Conservation (phyloP, 2,797 vertebrate species). For the Avahi laniger region DNA sequence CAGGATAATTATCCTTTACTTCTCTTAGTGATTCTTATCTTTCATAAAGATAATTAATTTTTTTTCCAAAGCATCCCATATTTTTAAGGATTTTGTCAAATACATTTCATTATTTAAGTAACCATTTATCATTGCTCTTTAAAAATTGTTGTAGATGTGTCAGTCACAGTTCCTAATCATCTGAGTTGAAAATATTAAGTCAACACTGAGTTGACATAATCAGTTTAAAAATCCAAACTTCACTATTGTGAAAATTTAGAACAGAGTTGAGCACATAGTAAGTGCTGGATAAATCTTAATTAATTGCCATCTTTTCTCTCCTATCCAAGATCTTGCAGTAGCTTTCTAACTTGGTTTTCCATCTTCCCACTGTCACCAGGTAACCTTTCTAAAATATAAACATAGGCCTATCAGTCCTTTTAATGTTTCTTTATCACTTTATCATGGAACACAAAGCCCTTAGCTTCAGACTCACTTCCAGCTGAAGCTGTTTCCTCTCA, state of each 20-base stretch:
- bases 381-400: background rate
- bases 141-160: background rate
- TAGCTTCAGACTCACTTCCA: background rate
- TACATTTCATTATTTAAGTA: background rate
- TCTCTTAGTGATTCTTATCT: background rate
- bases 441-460: background rate
- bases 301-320: background rate
- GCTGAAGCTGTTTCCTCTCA: background rate
- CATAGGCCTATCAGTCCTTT: background rate
- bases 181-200: background rate
- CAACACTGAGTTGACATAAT: background rate
- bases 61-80: background rate
- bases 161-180: background rate
- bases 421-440: background rate
- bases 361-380: background rate
- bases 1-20: background rate
- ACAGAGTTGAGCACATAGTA: background rate
- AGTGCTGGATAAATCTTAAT: background rate
- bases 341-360: background rate
- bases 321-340: background rate
- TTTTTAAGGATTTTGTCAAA: background rate
- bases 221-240: background rate
- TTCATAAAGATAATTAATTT: background rate
- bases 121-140: background rate
- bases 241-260: background rate